These are phyloP conservation scores for Pseudomugil gertrudae DNA, from an alignment of 2,797 vertebrate species.

Conservation along the genomic window DNA sequence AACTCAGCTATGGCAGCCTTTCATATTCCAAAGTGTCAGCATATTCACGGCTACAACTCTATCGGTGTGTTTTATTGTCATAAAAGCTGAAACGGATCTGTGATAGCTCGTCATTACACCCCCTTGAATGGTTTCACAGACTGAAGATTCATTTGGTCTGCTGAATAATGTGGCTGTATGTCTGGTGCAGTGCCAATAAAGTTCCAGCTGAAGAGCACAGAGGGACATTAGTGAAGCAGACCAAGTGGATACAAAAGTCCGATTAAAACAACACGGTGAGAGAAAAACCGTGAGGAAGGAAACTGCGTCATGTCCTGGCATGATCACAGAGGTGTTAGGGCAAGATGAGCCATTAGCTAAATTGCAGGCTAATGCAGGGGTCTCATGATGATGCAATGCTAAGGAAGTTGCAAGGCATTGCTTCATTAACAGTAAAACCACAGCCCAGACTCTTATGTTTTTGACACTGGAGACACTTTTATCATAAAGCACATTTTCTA, in stretches of 20 bases:
- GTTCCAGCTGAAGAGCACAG: slow-evolving; percentile 60
- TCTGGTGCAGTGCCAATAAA: slow-evolving; percentile 56
- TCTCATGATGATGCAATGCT: slow-evolving; percentile 40
- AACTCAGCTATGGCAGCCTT: slow-evolving; percentile 42
- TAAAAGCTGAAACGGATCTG: slow-evolving; percentile 52
- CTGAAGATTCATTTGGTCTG: slow-evolving; percentile 68
- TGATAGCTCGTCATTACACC: slow-evolving; percentile 67
- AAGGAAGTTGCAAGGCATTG: slow-evolving; percentile 37
- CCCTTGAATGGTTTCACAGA: slow-evolving; percentile 73
- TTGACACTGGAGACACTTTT: slow-evolving; percentile 37
- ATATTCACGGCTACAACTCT: slow-evolving; percentile 53
- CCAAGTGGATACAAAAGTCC: slow-evolving; percentile 44
- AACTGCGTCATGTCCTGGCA: slow-evolving; percentile 2
- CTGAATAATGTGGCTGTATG: slow-evolving; percentile 54
- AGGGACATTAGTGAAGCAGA: slow-evolving; percentile 44
- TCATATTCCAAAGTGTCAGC: slow-evolving; percentile 57
- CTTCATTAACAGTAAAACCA: slow-evolving; percentile 62
- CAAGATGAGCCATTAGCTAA: slow-evolving; percentile 48
- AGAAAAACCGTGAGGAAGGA: neutral
- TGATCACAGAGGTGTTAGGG: slow-evolving; percentile 44
- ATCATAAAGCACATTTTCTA: slow-evolving; percentile 39
- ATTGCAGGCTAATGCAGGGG: slow-evolving; percentile 32
- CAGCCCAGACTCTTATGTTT: slow-evolving; percentile 38
- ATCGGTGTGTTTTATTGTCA: slow-evolving; percentile 64
- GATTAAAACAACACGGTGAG: neutral